Percentiles rank a stretch among this genome's conserved stretches.
phyloP scores from a whole-genome alignment of 2,797 vertebrate genomes.

The Coluber constrictor region DNA sequence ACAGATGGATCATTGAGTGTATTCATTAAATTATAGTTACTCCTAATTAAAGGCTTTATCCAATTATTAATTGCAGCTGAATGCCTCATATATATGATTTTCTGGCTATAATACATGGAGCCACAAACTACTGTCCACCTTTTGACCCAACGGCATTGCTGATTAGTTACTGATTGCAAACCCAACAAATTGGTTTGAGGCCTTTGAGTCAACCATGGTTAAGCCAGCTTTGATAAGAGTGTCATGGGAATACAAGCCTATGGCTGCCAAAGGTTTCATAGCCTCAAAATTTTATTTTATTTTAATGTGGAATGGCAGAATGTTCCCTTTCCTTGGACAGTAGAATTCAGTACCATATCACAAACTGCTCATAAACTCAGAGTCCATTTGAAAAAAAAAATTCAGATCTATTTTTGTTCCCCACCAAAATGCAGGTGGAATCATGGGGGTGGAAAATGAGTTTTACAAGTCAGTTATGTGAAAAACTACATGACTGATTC shows the following conservation, averaged over 20 bases:
- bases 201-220: not conserved
- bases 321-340: not conserved
- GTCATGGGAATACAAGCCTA: not conserved
- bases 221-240: not conserved
- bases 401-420: not conserved
- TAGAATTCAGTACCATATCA: not conserved
- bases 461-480: not conserved
- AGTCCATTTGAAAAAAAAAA: not conserved
- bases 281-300: not conserved
- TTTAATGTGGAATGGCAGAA: not conserved
- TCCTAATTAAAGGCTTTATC: not conserved
- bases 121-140: not conserved
- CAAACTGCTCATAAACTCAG: not conserved
- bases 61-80: not conserved
- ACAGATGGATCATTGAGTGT: not conserved
- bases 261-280: not conserved
- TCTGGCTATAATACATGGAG: not conserved
- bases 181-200: not conserved
- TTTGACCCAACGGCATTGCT: not conserved
- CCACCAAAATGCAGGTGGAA: not conserved
- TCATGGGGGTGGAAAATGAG: not conserved
- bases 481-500: not conserved
- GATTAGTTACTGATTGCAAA: not conserved
- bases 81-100: not conserved
- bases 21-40: not conserved